phyloP scores from a whole-genome alignment of 2,113 vertebrate species.

The Chloroceryle aenea region DNA sequence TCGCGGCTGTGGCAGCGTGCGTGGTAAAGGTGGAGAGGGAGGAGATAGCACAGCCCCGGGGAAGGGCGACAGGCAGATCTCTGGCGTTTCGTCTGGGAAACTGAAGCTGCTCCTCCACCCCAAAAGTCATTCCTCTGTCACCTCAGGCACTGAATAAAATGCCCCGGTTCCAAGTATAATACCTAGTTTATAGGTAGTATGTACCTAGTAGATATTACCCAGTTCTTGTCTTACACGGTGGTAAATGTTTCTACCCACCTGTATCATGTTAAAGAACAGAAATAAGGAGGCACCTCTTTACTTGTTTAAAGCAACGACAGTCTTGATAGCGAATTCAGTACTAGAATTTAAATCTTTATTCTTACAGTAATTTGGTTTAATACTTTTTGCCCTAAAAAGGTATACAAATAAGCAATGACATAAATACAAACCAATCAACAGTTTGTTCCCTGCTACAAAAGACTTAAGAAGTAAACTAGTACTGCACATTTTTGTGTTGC shows the following conservation, averaged over 20 bases:
- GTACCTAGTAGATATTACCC: too few species aligned
- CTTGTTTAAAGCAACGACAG: accelerated
- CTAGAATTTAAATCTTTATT: not conserved
- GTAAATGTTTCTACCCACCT: not conserved
- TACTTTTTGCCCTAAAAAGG: not conserved
- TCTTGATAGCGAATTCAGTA: not conserved
- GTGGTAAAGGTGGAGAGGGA: accelerated
- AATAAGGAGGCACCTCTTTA: accelerated
- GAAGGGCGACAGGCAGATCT: not conserved
- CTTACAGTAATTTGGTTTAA: not conserved
- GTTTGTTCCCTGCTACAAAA: not conserved
- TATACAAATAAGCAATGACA: not conserved
- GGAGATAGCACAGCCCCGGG: too few species aligned
- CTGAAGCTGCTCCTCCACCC: not conserved
- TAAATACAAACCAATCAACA: not conserved
- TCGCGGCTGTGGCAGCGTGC: accelerated
- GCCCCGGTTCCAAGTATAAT: accelerated
- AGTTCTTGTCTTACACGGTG: accelerated
- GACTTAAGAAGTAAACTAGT: not conserved
- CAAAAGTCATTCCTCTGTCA: accelerated
- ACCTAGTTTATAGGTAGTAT: too few species aligned
- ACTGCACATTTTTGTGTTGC: not conserved
- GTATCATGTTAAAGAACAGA: not conserved
- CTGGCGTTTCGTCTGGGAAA: accelerated
- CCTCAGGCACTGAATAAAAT: not conserved